These are phyloP conservation scores for Lontra canadensis DNA, from an alignment of 2,113 vertebrate genomes.

Conservation along the genomic window DNA sequence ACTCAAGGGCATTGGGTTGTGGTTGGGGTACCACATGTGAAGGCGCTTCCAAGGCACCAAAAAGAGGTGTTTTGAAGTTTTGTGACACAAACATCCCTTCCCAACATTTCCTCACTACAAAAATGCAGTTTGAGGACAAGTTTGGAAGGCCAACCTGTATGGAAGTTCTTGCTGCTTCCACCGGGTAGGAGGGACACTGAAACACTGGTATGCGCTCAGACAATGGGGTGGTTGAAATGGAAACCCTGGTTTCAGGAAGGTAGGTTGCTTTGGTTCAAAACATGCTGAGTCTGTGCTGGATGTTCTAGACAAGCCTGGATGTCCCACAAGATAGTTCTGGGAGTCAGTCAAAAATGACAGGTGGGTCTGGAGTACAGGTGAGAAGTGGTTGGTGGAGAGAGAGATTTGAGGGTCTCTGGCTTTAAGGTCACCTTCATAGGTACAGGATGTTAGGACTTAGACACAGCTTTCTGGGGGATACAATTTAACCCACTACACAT, in stretches of 20 bases:
- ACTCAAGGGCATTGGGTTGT: not conserved
- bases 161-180: not conserved
- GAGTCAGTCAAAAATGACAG: not conserved
- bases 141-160: not conserved
- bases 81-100: not conserved
- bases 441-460: accelerated
- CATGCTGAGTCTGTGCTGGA: not conserved
- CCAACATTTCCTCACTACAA: not conserved
- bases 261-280: not conserved
- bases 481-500: not conserved
- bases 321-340: accelerated
- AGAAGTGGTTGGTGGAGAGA: not conserved
- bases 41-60: no score
- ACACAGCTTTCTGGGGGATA: not conserved
- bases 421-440: not conserved
- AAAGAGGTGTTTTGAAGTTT: not conserved
- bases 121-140: not conserved
- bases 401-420: not conserved
- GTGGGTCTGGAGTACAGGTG: not conserved
- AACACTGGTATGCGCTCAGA: no score
- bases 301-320: not conserved
- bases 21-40: accelerated
- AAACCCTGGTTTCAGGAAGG: not conserved
- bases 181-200: no score
- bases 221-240: not conserved